Percentiles rank a stretch among this genome's conserved stretches.
Evolutionary conservation across 2,797 vertebrate species (phyloP).

Genomic region (Pelodytes ibericus): DNA sequence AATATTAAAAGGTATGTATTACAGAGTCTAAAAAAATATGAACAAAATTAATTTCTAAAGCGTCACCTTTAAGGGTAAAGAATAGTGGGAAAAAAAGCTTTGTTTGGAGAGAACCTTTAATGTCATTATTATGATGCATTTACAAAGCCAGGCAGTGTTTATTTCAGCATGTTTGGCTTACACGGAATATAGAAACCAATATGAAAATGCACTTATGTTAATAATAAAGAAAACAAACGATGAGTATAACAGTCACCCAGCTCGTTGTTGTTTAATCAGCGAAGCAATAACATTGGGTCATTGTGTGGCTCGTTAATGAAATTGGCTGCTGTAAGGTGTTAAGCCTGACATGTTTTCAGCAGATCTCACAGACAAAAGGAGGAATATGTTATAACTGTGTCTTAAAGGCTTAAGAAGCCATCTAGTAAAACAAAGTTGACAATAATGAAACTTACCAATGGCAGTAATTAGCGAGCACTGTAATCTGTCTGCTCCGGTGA

Average conservation of each 20-base stretch:
- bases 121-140: too few relatives aligned
- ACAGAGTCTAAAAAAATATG: too few relatives aligned
- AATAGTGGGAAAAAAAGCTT: too few relatives aligned
- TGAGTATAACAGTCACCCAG: background rate
- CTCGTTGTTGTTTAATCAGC: background rate
- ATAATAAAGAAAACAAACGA: too few relatives aligned
- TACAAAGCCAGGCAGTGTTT: too few relatives aligned
- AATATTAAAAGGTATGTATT: too few relatives aligned
- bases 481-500: constrained; percentile 57
- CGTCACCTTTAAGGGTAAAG: too few relatives aligned
- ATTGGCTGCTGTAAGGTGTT: constrained; percentile 21
- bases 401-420: constrained; percentile 62
- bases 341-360: constrained; percentile 24
- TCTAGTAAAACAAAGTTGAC: constrained; percentile 61
- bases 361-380: constrained; percentile 23
- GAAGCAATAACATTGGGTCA: constrained; percentile 3
- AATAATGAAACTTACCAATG: constrained; percentile 59
- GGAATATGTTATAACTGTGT: constrained; percentile 58
- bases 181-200: too few relatives aligned
- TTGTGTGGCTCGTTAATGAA: constrained; percentile 31
- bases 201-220: too few relatives aligned
- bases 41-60: too few relatives aligned
- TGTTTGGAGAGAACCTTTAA: too few relatives aligned
- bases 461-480: constrained; percentile 58
- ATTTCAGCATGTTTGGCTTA: too few relatives aligned